phyloP scores from a whole-genome alignment of 2,113 vertebrate species.

The Hippocampus barbouri region DNA sequence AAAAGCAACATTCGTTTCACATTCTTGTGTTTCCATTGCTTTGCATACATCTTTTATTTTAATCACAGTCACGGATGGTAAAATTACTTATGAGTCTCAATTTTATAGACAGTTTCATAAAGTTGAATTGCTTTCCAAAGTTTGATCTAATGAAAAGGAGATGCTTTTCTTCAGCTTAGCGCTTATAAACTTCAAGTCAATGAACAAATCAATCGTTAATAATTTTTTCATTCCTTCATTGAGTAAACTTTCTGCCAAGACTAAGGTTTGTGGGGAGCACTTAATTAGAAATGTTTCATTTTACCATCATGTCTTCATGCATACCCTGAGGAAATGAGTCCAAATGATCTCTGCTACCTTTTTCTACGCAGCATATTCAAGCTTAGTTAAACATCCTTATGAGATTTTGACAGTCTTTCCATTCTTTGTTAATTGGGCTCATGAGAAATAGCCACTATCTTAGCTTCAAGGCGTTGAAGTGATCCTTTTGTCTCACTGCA shows the following conservation, averaged over 20 bases:
- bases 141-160: background rate
- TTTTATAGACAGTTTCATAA: background rate
- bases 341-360: background rate
- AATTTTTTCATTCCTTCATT: background rate
- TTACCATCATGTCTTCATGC: conserved; percentile 9
- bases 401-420: background rate
- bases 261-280: background rate
- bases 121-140: background rate
- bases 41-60: background rate
- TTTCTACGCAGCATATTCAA: background rate
- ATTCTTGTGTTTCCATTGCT: background rate
- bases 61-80: background rate
- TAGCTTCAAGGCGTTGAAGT: background rate
- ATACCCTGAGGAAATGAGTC: background rate
- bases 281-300: conserved; percentile 5
- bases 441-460: background rate
- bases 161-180: background rate
- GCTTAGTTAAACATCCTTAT: background rate
- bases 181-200: background rate
- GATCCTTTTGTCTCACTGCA: conserved; percentile 9
- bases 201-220: background rate
- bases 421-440: conserved; percentile 3
- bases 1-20: background rate
- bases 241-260: conserved; percentile 1
- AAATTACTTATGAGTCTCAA: background rate